phyloP scores from a whole-genome alignment of 2,888 invertebrate species.

The Azorinus chamasolen region DNA sequence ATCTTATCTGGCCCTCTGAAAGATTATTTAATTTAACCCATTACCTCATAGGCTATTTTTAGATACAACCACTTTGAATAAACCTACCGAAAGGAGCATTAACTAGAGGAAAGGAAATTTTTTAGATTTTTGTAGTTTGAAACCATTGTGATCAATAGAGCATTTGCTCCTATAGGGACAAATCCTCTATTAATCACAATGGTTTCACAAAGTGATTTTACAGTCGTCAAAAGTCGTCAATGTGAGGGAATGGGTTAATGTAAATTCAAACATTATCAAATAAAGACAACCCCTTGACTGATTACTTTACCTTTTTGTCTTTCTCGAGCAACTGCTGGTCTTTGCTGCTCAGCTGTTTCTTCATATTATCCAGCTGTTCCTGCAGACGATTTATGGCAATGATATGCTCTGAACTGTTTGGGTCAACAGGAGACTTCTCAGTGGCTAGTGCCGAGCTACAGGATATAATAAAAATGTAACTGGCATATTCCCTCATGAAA shows the following conservation, averaged over 20 bases:
- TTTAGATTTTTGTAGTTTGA: too few species aligned
- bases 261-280: background rate
- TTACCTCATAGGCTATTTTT: too few species aligned
- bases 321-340: slow-evolving; percentile 95
- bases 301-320: slow-evolving; percentile 92
- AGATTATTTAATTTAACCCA: too few species aligned
- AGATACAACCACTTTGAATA: too few species aligned
- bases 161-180: too few species aligned
- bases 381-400: slow-evolving; percentile 97
- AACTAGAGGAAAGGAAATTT: too few species aligned
- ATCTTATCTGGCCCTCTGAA: too few species aligned
- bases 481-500: background rate
- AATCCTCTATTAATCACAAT: too few species aligned
- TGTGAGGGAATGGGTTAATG: background rate
- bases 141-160: too few species aligned
- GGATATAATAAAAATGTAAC: background rate
- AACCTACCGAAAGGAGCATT: too few species aligned
- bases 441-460: slow-evolving; percentile 49
- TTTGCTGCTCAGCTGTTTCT: slow-evolving; percentile 94
- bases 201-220: too few species aligned
- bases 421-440: slow-evolving; percentile 72
- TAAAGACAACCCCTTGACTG: background rate
- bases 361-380: slow-evolving; percentile 96
- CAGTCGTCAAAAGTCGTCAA: too few species aligned
- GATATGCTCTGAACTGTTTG: slow-evolving; percentile 88